Percentiles rank a stretch among this genome's conserved stretches.
These are phyloP conservation scores for Semnornis frantzii DNA, from an alignment of 2,113 vertebrate genomes.

Conservation along the genomic window DNA sequence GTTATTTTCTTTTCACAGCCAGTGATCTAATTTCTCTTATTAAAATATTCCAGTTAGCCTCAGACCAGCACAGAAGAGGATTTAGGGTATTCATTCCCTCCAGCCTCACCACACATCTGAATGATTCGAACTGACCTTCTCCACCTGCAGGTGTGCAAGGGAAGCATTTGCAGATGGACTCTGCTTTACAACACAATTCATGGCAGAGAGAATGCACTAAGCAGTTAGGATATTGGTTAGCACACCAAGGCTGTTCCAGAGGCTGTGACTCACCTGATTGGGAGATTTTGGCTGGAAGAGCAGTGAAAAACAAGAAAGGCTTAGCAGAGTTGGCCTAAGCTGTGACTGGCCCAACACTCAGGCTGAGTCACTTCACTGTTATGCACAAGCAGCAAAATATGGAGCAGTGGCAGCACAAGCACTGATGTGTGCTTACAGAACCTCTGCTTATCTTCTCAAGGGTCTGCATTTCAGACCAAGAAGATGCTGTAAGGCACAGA, in stretches of 20 bases:
- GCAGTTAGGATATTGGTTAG: background rate
- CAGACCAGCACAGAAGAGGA: too few species aligned
- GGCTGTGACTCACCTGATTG: rapidly evolving
- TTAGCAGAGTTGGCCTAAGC: background rate
- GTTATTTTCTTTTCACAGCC: too few species aligned
- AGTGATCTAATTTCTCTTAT: too few species aligned
- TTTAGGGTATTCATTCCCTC: background rate
- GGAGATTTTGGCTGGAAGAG: background rate
- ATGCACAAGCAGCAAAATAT: background rate
- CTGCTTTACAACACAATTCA: background rate
- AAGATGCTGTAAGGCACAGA: background rate
- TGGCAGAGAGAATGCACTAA: background rate
- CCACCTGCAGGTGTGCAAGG: background rate
- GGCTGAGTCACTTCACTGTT: background rate
- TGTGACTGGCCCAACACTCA: background rate
- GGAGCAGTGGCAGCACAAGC: background rate
- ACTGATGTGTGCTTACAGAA: background rate
- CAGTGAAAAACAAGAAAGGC: background rate
- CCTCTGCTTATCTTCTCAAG: background rate
- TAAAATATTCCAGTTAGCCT: too few species aligned
- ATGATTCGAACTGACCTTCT: conserved; percentile 19
- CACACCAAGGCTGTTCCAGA: background rate
- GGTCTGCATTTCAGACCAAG: background rate
- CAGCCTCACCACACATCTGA: background rate
- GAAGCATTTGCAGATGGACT: too few species aligned